These are phyloP conservation scores for Hassar affinis DNA, from an alignment of 2,113 vertebrate genomes.

Conservation along the genomic window DNA sequence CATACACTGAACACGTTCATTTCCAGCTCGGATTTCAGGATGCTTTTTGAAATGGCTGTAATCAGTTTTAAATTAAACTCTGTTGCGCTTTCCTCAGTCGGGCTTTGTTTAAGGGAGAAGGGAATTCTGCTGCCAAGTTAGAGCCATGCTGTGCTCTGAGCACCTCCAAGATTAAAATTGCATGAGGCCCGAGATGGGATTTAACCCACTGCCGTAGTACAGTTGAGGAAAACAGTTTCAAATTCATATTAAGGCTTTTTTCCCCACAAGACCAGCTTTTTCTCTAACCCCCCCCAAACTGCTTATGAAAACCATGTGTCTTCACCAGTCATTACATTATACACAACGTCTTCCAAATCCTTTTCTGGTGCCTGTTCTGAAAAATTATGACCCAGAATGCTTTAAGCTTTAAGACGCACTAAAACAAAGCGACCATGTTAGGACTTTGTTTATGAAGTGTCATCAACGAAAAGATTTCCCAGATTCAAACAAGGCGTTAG, in stretches of 20 bases:
- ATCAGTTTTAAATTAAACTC: slow-evolving; percentile 51
- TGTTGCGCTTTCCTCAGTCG: slow-evolving; percentile 23
- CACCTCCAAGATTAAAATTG: slow-evolving; percentile 41
- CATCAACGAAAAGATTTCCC: background rate
- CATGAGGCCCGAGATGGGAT: slow-evolving; percentile 45
- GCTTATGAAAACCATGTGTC: background rate
- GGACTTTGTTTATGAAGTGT: slow-evolving; percentile 46
- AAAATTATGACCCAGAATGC: background rate
- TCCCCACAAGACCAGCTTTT: background rate
- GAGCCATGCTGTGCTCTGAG: slow-evolving; percentile 16
- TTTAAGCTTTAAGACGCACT: slow-evolving; percentile 13
- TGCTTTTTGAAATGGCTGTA: slow-evolving; percentile 36
- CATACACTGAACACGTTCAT: background rate
- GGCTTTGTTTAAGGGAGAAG: slow-evolving; percentile 34
- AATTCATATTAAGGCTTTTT: background rate
- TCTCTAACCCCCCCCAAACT: background rate
- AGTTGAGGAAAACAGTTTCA: slow-evolving; percentile 15
- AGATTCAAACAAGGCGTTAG: slow-evolving; percentile 34
- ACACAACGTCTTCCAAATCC: background rate
- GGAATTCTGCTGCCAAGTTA: slow-evolving; percentile 38
- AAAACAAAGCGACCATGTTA: slow-evolving; percentile 1
- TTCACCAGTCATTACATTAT: background rate
- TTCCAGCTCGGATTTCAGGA: slow-evolving; percentile 37
- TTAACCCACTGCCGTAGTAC: slow-evolving; percentile 21
- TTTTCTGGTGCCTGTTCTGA: background rate